Percentiles rank a stretch among this genome's conserved stretches.
Evolutionary conservation across 2,797 vertebrate species (phyloP).

Genomic region (Ctenopoma multispine): DNA sequence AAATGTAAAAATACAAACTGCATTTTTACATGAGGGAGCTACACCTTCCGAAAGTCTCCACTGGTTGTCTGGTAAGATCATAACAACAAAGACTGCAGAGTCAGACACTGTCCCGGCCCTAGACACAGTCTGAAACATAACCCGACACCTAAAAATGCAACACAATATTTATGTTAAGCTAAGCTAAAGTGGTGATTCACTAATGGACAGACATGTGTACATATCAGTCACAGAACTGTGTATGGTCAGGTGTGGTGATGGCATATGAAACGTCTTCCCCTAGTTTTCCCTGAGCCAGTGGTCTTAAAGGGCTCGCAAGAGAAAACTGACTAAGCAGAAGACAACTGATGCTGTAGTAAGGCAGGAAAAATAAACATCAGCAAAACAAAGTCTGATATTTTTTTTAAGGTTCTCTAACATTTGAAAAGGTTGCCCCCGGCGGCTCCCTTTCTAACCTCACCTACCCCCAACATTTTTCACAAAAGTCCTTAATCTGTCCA

Average conservation of each 20-base stretch:
- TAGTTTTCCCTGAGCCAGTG: no score
- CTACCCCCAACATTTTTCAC: not conserved
- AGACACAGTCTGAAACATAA: not conserved
- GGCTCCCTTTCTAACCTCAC: not conserved
- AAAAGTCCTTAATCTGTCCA: constrained; percentile 25
- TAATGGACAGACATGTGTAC: no score
- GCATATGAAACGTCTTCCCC: no score
- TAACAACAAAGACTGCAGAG: not conserved
- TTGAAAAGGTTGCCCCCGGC: not conserved
- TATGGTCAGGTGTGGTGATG: no score
- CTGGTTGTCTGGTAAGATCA: not conserved
- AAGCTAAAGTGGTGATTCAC: no score
- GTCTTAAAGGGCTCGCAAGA: no score
- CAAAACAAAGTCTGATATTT: not conserved
- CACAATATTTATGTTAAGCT: no score
- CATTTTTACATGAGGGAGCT: not conserved
- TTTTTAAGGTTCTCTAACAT: no score
- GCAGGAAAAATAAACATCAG: not conserved
- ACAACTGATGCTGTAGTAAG: not conserved
- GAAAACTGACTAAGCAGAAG: no score
- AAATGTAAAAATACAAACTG: not conserved
- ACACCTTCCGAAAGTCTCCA: not conserved
- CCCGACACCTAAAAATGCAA: not conserved
- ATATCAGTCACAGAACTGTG: no score
- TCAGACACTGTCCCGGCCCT: not conserved